Evolutionary conservation across 2,113 vertebrate species (phyloP).

Genomic region (Tylochromis polylepis): DNA sequence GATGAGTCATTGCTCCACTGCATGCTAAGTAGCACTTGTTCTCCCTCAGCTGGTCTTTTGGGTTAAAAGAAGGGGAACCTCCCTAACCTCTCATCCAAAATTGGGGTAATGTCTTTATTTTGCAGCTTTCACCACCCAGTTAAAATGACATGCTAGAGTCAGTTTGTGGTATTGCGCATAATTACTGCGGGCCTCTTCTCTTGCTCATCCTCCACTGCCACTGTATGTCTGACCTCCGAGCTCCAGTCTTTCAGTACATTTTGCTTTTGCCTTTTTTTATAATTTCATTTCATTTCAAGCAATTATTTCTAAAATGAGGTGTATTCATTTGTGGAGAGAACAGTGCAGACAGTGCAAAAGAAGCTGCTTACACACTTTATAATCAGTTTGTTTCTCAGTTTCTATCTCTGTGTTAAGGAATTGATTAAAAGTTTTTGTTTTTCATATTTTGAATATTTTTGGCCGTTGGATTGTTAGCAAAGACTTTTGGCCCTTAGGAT

Average conservation of each 20-base stretch:
- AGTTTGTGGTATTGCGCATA: slow-evolving; percentile 45
- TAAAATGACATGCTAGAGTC: slow-evolving; percentile 52
- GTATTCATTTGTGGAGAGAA: not conserved
- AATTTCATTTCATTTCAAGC: not conserved
- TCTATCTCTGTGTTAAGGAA: not conserved
- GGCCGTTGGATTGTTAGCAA: not conserved
- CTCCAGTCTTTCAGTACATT: not conserved
- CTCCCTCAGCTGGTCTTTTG: slow-evolving; percentile 23
- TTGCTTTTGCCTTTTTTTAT: not conserved
- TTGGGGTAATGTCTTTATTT: slow-evolving; percentile 42
- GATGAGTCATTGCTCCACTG: slow-evolving; percentile 49
- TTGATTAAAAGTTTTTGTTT: not conserved
- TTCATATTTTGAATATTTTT: not conserved
- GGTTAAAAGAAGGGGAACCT: slow-evolving; percentile 43
- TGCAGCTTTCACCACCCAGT: slow-evolving; percentile 59
- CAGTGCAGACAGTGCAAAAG: not conserved
- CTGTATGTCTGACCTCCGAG: not conserved
- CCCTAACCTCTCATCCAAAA: slow-evolving; percentile 31
- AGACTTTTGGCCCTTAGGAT: not conserved
- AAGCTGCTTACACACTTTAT: not conserved
- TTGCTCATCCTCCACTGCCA: slow-evolving; percentile 33
- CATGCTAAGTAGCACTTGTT: slow-evolving; percentile 52
- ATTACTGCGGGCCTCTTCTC: slow-evolving; percentile 45
- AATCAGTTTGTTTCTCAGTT: not conserved
- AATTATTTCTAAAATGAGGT: not conserved